Base-by-base conservation (phyloP, 2,888 invertebrate species). In the Maniola hyperantus region DNA sequence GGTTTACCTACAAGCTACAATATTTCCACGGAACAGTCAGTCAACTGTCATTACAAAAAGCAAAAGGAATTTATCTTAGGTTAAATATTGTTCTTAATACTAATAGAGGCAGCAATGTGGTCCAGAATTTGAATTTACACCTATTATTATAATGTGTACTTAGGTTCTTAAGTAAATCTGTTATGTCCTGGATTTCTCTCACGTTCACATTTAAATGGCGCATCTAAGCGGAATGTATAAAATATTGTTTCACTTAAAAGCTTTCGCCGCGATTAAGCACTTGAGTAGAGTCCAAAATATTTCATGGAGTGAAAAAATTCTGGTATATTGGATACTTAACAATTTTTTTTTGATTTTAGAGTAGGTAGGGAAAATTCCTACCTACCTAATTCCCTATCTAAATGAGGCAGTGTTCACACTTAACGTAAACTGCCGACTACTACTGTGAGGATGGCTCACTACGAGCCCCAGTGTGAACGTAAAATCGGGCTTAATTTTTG, bases 221-320 rank as follows among this genome's bases (percentile, higher is more conserved):
- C 57, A 57, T 57, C 42, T 42, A 42, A 42, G 57, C 42, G 57
- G 15, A 57, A 42, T 39, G 36, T 39, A 55, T 55, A 57, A 57
- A 42, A 57, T 57, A 42, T 57, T 57, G 20, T 57, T 42, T 57
- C 57, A 39, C 18, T 55, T 55, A 55, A 55, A 55, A 55, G 55
- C 55, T 57, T 57, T 55, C 36, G 11, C 11, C 36, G 55, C 36
- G 36, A 55, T 55, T 18, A 55, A 55, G 36, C 15, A 39, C 36
- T 55, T 39, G 36, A 55, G 39, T 18, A 5, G 54, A 55, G 8
- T 36, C 5, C 55, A 36, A 36, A 36, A 54, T 55, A 55, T 36
- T 55, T 36, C 55, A 55, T 57, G 57, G 42, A 42, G 7, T 39
- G 2, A 1, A 57, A 42, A 42, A 18, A 4, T 7, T 34, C 53